Base-by-base conservation (phyloP, 2,797 vertebrate genomes). In the Phoebastria nigripes region DNA sequence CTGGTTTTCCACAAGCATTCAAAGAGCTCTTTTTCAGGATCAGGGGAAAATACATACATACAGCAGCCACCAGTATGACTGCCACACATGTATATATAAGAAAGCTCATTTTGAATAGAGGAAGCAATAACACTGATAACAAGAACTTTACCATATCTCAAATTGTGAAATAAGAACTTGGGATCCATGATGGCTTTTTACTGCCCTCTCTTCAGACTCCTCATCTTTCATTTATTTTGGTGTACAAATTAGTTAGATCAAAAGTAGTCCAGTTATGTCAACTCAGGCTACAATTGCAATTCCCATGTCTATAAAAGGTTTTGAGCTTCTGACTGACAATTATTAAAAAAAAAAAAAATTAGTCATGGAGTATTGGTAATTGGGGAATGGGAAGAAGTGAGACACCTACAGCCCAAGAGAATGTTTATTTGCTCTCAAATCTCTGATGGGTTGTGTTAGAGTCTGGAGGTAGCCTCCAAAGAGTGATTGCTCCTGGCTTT, bases 401-500 rank as follows among this genome's bases (percentile, higher is more conserved):
- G 44, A 82, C 19, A 80, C 28, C 55, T 69, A 42, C 17, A 88
- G 87, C 51, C 55, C 59, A 87, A 67, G 47, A 80, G 78, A 74
- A 71, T 24, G 9, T 66, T 77, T 80, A 54, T 82, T 67, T 91
- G 47, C 37, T 56, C 54, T 86, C 9, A 8, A 25, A 74, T 76
- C 65, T 90, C 59, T 81, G 59, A 87, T 49, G 65, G n/a, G 76
- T 56, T 88, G 21, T 51, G 24, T 63, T 81, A 49, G 58, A 82
- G 29, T 76, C 61, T 81, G 77, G 28, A 91, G 55, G 76, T 90
- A 90, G 42, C 56, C n/a, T 91, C 87, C 62, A 41, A 82, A 69
- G 72, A 41, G 37, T 52, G 77, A 86, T 67, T 76, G 76, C 73
- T 95, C 54, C 89, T 85, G 92, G 82, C 82, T 95, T 80, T 78